A percentile compares a stretch with the other conserved stretches of the same genome.
These are phyloP conservation scores for Marmota flaviventris DNA, from an alignment of 2,113 vertebrate species.

Conservation along the genomic window DNA sequence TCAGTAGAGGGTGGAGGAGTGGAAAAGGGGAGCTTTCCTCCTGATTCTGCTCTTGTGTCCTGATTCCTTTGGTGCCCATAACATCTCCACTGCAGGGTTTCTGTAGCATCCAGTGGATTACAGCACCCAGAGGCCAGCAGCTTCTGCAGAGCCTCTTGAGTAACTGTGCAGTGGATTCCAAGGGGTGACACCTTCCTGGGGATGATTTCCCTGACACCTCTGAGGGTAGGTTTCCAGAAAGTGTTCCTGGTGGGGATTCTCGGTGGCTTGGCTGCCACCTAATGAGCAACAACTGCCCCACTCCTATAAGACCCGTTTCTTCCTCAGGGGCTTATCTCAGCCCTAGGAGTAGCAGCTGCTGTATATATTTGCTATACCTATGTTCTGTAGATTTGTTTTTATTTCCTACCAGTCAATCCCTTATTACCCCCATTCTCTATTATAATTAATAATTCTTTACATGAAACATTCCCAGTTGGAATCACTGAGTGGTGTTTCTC, in stretches of 20 bases:
- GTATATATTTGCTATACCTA: background rate
- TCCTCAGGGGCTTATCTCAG: background rate
- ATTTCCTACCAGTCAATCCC: background rate
- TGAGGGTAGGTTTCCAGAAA: background rate
- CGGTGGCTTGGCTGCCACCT: background rate
- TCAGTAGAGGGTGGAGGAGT: background rate
- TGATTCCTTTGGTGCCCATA: background rate
- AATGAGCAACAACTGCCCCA: background rate
- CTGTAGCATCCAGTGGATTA: rapidly evolving
- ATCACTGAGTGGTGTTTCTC: background rate
- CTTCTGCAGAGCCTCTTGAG: background rate
- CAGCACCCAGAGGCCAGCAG: background rate
- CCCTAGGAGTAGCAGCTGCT: background rate
- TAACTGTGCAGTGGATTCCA: background rate
- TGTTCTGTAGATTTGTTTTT: background rate
- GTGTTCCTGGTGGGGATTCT: background rate
- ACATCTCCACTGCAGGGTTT: background rate
- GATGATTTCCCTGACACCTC: background rate
- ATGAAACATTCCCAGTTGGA: background rate
- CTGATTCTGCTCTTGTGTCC: background rate
- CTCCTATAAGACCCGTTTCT: background rate
- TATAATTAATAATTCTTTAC: background rate
- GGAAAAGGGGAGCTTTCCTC: background rate
- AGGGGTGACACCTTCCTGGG: background rate
- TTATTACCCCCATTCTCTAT: background rate